phyloP scores from a whole-genome alignment of 2,888 invertebrate genomes.

The Leucania comma region DNA sequence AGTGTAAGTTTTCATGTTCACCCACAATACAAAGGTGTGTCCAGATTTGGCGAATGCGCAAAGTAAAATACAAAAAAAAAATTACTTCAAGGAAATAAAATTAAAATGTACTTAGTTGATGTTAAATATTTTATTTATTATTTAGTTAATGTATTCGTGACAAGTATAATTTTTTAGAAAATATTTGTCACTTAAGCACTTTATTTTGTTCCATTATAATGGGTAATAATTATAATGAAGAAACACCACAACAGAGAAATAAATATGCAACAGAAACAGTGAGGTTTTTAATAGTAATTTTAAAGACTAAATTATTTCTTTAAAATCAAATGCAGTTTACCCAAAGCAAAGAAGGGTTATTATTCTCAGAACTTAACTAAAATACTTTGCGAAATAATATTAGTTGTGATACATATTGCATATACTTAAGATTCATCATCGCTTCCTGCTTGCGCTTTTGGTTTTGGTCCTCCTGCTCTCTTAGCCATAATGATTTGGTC shows the following conservation, averaged over 20 bases:
- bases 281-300: conserved; percentile 1
- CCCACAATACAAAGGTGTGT: too few species aligned
- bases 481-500: conserved; percentile 99
- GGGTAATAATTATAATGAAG: not conserved
- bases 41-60: too few species aligned
- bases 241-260: conserved; percentile 26
- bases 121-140: conserved; percentile 40
- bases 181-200: conserved; percentile 7
- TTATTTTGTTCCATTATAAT: conserved; percentile 15
- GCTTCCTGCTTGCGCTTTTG: conserved; percentile 92
- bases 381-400: conserved; percentile 64
- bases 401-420: conserved; percentile 33
- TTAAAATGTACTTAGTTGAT: not conserved
- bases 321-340: conserved; percentile 55
- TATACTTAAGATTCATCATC: conserved; percentile 93
- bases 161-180: conserved; percentile 11
- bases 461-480: conserved; percentile 98
- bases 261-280: conserved; percentile 21
- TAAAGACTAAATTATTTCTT: conserved; percentile 22
- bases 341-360: conserved; percentile 19
- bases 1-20: too few species aligned
- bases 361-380: conserved; percentile 58
- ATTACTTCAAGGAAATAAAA: not conserved
- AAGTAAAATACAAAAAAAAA: too few species aligned
- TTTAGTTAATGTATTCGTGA: conserved; percentile 24